These are phyloP conservation scores for Eupithecia pulchellata DNA, from an alignment of 2,888 invertebrate species.

Conservation along the genomic window DNA sequence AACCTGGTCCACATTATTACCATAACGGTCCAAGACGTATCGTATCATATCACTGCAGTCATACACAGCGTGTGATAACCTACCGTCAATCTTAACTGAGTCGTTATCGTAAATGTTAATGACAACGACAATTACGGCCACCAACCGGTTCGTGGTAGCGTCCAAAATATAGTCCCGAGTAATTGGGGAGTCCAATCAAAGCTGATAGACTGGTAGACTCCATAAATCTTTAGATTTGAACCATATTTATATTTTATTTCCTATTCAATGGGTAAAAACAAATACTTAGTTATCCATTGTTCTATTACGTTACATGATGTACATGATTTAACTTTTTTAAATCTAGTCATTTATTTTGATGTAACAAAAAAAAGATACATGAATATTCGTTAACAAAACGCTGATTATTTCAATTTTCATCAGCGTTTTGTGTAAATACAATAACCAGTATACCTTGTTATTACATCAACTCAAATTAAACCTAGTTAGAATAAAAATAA, in stretches of 20 bases:
- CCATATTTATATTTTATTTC: no score
- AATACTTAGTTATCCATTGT: background rate
- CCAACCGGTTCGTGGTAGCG: constrained; percentile 65
- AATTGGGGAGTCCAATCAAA: constrained; percentile 11
- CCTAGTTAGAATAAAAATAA: constrained; percentile 11
- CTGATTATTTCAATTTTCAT: background rate
- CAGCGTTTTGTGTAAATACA: constrained; percentile 10
- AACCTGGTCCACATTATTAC: constrained; percentile 15
- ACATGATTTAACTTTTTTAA: background rate
- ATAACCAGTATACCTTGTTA: constrained; percentile 8
- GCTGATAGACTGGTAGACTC: background rate
- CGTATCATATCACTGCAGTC: constrained; percentile 49
- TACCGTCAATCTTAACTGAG: constrained; percentile 75
- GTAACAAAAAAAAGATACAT: background rate
- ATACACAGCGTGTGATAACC: constrained; percentile 66
- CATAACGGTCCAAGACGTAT: constrained; percentile 18
- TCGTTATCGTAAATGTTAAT: constrained; percentile 84
- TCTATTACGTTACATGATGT: no score
- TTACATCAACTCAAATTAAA: background rate
- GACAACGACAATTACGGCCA: constrained; percentile 78
- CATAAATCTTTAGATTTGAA: constrained; percentile 4
- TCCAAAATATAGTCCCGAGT: constrained; percentile 62
- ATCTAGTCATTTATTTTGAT: background rate
- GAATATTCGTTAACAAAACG: background rate
- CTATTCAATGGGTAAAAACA: no score